phyloP scores from a whole-genome alignment of 2,113 vertebrate species.

The Beaufortia kweichowensis region DNA sequence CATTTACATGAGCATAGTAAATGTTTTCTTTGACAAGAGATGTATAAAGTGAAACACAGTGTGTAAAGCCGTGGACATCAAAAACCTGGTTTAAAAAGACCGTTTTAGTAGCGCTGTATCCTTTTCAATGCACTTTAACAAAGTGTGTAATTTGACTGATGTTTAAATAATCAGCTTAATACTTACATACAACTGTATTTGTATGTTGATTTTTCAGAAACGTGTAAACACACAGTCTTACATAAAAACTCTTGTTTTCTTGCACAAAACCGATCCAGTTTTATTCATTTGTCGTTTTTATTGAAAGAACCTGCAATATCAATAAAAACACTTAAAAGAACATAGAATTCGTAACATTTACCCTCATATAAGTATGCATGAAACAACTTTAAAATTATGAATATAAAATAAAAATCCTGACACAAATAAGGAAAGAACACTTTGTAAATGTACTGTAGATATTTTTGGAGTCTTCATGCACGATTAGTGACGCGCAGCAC shows the following conservation, averaged over 20 bases:
- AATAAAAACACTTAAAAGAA: slow-evolving; percentile 29
- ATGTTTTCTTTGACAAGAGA: not conserved
- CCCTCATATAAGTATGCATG: not conserved
- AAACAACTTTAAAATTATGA: not conserved
- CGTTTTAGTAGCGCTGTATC: not conserved
- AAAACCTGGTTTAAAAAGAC: not conserved
- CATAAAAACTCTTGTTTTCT: not conserved
- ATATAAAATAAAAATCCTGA: slow-evolving; percentile 9
- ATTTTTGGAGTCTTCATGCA: slow-evolving; percentile 35
- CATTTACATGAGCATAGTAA: not conserved
- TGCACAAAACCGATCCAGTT: not conserved
- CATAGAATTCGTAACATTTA: not conserved
- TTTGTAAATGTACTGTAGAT: slow-evolving; percentile 41
- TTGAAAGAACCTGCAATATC: slow-evolving; percentile 36
- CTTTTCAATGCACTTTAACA: not conserved
- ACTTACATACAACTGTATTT: too few relatives aligned
- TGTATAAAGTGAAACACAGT: too few relatives aligned
- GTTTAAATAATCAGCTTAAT: too few relatives aligned
- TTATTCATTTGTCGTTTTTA: slow-evolving; percentile 13
- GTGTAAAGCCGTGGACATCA: too few relatives aligned
- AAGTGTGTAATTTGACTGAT: too few relatives aligned
- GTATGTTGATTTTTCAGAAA: too few relatives aligned
- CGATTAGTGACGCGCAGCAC: slow-evolving; percentile 14
- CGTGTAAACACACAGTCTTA: too few relatives aligned
- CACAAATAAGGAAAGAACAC: slow-evolving; percentile 20